Evolutionary conservation across 2,888 invertebrate species (phyloP).

Genomic region (Drosophila lutescens): DNA sequence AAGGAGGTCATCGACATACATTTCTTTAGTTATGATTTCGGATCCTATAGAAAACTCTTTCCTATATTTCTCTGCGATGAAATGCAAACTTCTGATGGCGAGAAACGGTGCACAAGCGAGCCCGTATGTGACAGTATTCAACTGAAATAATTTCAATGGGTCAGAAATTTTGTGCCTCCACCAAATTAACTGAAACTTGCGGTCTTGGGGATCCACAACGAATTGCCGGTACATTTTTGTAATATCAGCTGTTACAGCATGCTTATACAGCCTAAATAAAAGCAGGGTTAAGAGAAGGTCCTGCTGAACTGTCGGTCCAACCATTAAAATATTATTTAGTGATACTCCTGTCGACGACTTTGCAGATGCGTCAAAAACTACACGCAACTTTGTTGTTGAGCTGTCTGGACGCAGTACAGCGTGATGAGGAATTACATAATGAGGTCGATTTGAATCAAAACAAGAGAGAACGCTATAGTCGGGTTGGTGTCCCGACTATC

Average conservation of each 20-base stretch:
- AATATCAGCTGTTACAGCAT: slow-evolving; percentile 5
- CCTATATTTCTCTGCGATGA: neutral
- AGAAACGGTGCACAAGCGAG: neutral
- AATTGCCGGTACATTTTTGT: slow-evolving; percentile 6
- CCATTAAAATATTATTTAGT: neutral
- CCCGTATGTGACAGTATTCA: neutral
- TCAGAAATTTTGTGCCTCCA: neutral
- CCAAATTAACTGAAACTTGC: neutral
- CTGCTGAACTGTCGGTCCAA: slow-evolving; percentile 1
- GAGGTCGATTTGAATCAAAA: no score
- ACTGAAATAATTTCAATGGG: neutral
- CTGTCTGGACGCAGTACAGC: no score
- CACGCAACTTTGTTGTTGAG: no score
- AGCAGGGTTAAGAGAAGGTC: neutral
- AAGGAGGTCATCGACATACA: neutral
- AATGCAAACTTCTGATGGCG: neutral
- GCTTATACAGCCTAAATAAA: neutral
- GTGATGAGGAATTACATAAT: no score
- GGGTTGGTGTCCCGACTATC: no score
- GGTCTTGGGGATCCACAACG: neutral
- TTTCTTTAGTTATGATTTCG: neutral
- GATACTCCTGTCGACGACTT: neutral
- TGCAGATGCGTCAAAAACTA: no score
- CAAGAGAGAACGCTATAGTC: no score
- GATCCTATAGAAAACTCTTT: neutral